Base-by-base conservation (phyloP, 2,113 vertebrate species). In the Lepidothrix coronata region DNA sequence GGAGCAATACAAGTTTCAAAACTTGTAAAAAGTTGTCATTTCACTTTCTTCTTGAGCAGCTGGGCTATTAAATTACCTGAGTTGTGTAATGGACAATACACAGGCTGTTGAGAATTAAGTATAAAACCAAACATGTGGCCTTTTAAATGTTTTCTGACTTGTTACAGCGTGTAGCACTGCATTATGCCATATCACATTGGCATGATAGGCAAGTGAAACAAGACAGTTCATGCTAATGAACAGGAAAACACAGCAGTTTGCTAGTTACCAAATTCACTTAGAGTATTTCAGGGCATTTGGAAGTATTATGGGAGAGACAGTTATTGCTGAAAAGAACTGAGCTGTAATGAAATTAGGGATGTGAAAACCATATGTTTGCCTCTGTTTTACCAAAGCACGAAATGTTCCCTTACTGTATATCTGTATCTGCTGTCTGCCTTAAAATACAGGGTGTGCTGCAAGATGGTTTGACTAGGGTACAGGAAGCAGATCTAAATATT, bases 341-440 rank as follows among this genome's bases (percentile, higher is more conserved):
- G 79, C 39, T 57, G 54, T 88, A 87, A 92, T 96, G 94, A 92
- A 93, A 95, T 96, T 91, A 93, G 48, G 83, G 59, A 76, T 92
- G 44, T 43, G 28, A 82, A 96, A 92, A 93, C 41, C 91, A 31
- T 94, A 88, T 94, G 93, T 87, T 95, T 95, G 89, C 67, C 67
- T 96, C 73, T 93, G 80, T 74, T 92, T 85, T 62, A 88, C 39
- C 77, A 94, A 95, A 83, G 70, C 67, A 71, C 49, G 51, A 93
- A 92, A 92, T 74, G 73, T 89, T 87, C 71, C 46, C 21, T 48
- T 76, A 33, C 46, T 85, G 43, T 57, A 72, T 39, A n/a, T 73
- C 37, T 54, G 30, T 65, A 49, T 95, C 70, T 78, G 63, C 58
- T 96, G 61, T 28, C 70, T 92, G 61, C 68, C 77, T 71, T 43